These are phyloP conservation scores for Pediacus dermestoides DNA, from an alignment of 2,888 invertebrate species.

Conservation along the genomic window DNA sequence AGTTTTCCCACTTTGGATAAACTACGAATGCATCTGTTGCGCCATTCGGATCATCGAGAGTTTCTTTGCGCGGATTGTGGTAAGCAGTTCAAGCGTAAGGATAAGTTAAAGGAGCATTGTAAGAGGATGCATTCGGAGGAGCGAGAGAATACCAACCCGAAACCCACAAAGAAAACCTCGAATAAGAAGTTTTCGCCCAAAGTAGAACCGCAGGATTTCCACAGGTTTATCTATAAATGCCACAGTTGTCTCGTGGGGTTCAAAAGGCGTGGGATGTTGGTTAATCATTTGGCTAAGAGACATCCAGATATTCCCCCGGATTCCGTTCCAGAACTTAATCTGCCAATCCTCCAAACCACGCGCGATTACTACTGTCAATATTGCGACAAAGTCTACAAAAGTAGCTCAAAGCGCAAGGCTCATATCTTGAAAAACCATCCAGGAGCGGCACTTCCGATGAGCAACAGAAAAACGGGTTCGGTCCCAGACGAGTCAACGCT, in stretches of 20 bases:
- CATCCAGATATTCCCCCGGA: slow-evolving; percentile 64
- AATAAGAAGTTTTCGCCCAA: slow-evolving; percentile 56
- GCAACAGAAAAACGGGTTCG: slow-evolving; percentile 42
- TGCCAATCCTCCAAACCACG: slow-evolving; percentile 73
- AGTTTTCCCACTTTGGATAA: slow-evolving; percentile 69
- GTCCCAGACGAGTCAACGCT: slow-evolving; percentile 46
- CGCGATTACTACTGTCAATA: slow-evolving; percentile 80
- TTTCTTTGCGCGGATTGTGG: slow-evolving; percentile 75
- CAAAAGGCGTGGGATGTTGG: slow-evolving; percentile 79
- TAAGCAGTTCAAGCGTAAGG: slow-evolving; percentile 73
- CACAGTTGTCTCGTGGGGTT: slow-evolving; percentile 71
- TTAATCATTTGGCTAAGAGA: slow-evolving; percentile 79
- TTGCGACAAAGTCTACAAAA: slow-evolving; percentile 79
- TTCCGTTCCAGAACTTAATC: slow-evolving; percentile 68
- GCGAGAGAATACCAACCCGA: slow-evolving; percentile 47
- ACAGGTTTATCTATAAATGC: slow-evolving; percentile 73
- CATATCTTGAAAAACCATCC: slow-evolving; percentile 83
- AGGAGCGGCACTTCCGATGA: slow-evolving; percentile 63
- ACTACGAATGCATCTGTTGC: slow-evolving; percentile 66
- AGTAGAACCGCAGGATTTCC: slow-evolving; percentile 61
- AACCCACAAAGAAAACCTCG: slow-evolving; percentile 17
- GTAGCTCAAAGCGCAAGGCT: slow-evolving; percentile 77
- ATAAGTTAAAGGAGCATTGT: slow-evolving; percentile 70
- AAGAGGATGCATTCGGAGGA: slow-evolving; percentile 59
- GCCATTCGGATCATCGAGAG: slow-evolving; percentile 61